Conservation (phyloP, 30 jellyfish, hydroid and myxozoan genomes). For the Calvadosia cruxmelitensis region DNA sequence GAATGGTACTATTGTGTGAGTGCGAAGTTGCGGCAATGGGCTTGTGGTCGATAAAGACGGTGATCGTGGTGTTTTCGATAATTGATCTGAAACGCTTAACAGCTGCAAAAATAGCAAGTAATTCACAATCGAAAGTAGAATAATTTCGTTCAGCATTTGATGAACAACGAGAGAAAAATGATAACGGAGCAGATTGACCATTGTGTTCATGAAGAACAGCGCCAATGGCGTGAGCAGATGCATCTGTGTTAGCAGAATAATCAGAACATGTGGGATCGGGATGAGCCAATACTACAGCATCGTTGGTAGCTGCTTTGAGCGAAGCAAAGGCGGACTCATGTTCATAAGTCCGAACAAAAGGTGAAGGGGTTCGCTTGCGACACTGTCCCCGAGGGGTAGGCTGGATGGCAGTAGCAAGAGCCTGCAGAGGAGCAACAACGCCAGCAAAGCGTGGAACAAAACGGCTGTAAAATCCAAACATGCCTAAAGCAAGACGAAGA, state of each 20-base stretch:
- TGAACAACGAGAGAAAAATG: constrained; percentile 10
- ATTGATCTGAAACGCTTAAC: too few relatives aligned
- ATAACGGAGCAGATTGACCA: constrained; percentile 12
- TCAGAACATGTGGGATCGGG: constrained; percentile 15
- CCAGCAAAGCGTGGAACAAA: constrained; percentile 25
- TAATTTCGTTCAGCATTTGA: constrained; percentile 10
- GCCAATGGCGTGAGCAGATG: constrained; percentile 28
- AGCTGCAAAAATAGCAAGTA: too few relatives aligned
- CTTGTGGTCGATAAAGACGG: too few relatives aligned
- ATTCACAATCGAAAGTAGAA: too few relatives aligned
- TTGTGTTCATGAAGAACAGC: too few relatives aligned
- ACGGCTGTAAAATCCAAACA: constrained; percentile 32
- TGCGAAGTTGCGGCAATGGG: too few relatives aligned
- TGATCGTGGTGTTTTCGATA: too few relatives aligned
- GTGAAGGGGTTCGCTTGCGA: not conserved
- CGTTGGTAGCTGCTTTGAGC: constrained; percentile 8
- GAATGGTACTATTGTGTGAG: too few relatives aligned
- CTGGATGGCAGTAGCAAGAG: constrained; percentile 7
- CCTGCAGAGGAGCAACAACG: constrained; percentile 19
- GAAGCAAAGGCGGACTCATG: constrained; percentile 7
- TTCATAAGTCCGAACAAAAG: constrained; percentile 6
- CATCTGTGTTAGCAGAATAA: constrained; percentile 29
- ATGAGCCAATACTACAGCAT: constrained; percentile 10
- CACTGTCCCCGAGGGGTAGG: too few relatives aligned
- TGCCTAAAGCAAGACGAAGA: too few relatives aligned